Percentiles rank a stretch among this genome's conserved stretches.
phyloP scores from a whole-genome alignment of 2,797 vertebrate species.

The Ptychadena robeensis region DNA sequence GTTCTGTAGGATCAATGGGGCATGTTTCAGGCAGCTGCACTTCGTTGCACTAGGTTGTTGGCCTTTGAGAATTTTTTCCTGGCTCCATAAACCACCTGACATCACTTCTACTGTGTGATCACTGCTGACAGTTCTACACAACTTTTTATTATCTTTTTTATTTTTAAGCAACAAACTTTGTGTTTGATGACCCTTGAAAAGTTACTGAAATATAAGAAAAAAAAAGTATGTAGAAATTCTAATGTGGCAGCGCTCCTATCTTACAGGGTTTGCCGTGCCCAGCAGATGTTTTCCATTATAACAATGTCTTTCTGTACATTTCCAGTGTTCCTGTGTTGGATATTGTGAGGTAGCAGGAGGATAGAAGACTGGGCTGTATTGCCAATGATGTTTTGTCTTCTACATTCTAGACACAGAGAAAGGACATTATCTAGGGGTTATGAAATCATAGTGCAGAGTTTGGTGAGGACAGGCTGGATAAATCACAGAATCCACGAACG shows the following conservation, averaged over 20 bases:
- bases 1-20: no score
- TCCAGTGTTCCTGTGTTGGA: background rate
- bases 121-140: no score
- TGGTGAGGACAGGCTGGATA: constrained; percentile 7
- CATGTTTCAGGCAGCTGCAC: no score
- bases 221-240: background rate
- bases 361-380: background rate
- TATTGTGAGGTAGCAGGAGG: background rate
- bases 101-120: no score
- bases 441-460: constrained; percentile 13
- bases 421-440: background rate
- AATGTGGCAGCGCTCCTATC: background rate
- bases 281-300: background rate
- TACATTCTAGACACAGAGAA: background rate
- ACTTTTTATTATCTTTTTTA: no score
- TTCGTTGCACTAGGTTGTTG: no score
- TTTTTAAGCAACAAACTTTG: no score
- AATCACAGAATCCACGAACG: constrained; percentile 4
- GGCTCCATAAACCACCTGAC: no score
- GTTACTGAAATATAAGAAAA: background rate
- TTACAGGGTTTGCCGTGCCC: background rate
- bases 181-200: background rate
- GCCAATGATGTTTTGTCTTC: constrained; percentile 4
- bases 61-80: no score
- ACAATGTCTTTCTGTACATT: background rate